phyloP scores from a whole-genome alignment of 2,888 invertebrate species.

The Drosophila formosana region DNA sequence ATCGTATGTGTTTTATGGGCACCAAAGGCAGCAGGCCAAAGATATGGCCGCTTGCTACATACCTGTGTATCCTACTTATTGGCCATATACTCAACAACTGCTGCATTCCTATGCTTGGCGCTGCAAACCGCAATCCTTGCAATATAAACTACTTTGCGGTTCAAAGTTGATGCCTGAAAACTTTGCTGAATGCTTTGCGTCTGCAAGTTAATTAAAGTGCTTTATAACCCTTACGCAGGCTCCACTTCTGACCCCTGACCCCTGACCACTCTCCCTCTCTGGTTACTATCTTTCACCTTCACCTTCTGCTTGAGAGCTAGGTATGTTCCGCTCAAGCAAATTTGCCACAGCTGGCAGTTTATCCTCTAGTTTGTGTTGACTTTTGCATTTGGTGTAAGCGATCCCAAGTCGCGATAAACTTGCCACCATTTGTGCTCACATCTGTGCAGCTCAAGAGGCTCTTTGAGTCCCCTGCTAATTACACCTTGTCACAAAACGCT shows the following conservation, averaged over 20 bases:
- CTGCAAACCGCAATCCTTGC: conserved; percentile 68
- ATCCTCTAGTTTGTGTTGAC: conserved; percentile 49
- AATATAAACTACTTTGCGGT: conserved; percentile 80
- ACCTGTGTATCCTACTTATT: conserved; percentile 65
- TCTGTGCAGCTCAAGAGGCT: neutral
- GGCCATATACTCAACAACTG: conserved; percentile 63
- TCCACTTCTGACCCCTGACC: neutral
- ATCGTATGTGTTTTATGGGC: conserved; percentile 51
- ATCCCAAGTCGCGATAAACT: conserved; percentile 8
- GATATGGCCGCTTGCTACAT: conserved; percentile 43
- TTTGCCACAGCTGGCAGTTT: conserved; percentile 41
- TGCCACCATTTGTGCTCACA: neutral
- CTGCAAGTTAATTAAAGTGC: conserved; percentile 81
- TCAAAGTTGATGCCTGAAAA: conserved; percentile 80
- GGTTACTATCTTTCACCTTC: neutral
- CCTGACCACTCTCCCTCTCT: neutral
- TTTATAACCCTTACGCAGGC: conserved; percentile 59
- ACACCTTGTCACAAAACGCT: neutral
- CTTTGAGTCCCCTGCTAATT: conserved; percentile 15
- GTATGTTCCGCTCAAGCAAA: conserved; percentile 41
- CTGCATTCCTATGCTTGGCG: conserved; percentile 55
- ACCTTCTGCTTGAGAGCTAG: conserved; percentile 1
- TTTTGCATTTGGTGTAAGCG: conserved; percentile 24
- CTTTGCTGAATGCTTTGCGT: conserved; percentile 66
- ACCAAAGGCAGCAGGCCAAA: conserved; percentile 52